phyloP scores from a whole-genome alignment of 2,888 invertebrate genomes.

The Smittia sp. region DNA sequence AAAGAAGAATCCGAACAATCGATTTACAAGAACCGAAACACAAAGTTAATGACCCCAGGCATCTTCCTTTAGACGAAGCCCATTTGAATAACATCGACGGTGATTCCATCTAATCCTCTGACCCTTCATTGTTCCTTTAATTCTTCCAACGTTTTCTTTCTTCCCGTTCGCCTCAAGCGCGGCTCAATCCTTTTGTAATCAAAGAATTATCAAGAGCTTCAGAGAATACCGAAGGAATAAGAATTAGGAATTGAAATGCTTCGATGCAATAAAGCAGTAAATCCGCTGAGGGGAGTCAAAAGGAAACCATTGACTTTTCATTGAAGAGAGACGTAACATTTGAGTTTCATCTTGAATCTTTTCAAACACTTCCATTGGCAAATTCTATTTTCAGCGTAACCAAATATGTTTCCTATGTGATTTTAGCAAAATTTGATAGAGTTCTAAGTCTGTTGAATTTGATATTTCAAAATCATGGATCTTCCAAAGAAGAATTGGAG shows the following conservation, averaged over 20 bases:
- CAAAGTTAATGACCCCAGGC: background rate
- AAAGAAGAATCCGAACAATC: background rate
- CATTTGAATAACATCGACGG: background rate
- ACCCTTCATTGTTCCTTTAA: background rate
- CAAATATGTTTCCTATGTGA: too few species aligned
- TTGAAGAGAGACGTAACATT: background rate
- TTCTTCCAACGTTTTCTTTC: background rate
- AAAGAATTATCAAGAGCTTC: background rate
- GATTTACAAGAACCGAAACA: background rate
- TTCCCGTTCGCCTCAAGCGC: background rate
- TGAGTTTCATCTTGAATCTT: too few species aligned
- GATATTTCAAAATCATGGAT: too few species aligned
- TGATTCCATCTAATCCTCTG: background rate
- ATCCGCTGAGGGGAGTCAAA: too few species aligned
- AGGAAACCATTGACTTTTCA: background rate
- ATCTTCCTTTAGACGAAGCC: background rate
- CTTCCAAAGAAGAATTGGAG: too few species aligned
- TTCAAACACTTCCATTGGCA: too few species aligned
- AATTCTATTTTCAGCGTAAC: too few species aligned
- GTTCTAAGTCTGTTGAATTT: too few species aligned
- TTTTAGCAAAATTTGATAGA: too few species aligned
- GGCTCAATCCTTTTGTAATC: background rate
- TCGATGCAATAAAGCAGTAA: constrained; percentile 6
- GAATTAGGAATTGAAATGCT: background rate
- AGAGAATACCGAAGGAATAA: background rate